phyloP scores from a whole-genome alignment of 2,113 vertebrate genomes.

The Colaptes auratus region DNA sequence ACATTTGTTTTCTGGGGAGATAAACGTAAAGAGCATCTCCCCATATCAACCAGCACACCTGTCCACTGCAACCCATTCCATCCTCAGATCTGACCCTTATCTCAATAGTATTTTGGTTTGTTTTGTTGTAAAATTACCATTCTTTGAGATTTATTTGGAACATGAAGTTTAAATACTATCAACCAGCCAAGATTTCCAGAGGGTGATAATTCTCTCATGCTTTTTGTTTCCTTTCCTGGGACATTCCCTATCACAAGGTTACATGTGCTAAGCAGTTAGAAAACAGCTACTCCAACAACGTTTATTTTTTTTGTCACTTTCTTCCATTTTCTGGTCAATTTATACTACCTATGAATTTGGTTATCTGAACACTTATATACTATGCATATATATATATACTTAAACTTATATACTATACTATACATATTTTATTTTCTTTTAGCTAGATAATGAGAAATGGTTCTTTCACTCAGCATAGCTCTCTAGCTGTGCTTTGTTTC shows the following conservation, averaged over 20 bases:
- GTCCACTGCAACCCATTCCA: not conserved
- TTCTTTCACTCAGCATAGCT: not conserved
- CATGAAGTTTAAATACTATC: not conserved
- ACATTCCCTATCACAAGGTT: not conserved
- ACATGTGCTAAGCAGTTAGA: not conserved
- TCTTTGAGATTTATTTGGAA: not conserved
- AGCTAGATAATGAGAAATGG: not conserved
- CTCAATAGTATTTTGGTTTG: too few species aligned
- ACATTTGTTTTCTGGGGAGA: not conserved
- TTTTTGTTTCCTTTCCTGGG: not conserved
- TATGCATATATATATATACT: not conserved
- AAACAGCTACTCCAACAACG: not conserved
- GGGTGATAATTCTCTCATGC: not conserved
- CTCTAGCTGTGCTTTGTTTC: not conserved
- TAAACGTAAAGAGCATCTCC: not conserved
- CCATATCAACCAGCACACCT: not conserved
- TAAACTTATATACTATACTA: not conserved
- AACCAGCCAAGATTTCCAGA: not conserved
- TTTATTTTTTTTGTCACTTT: not conserved
- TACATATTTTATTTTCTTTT: not conserved
- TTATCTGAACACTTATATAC: not conserved
- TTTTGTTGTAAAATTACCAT: not conserved
- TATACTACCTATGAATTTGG: not conserved
- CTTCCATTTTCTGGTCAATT: not conserved
- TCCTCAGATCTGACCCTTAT: not conserved